These are phyloP conservation scores for Ceyx erithaca DNA, from an alignment of 2,797 vertebrate species.

Conservation along the genomic window DNA sequence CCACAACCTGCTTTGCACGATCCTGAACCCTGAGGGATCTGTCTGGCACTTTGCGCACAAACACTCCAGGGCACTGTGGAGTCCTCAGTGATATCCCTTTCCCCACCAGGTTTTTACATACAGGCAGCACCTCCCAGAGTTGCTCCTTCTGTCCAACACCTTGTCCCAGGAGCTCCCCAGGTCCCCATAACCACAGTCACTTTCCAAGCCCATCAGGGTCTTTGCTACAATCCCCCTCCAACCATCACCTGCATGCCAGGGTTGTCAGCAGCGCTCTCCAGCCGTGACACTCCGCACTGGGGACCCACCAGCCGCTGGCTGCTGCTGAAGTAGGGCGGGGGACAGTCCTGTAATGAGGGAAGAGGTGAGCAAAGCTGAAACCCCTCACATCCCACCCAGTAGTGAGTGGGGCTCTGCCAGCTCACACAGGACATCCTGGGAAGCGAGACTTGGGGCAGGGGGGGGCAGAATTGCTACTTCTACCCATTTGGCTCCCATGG, in stretches of 20 bases:
- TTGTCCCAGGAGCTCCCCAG: neutral
- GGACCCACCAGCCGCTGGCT: conserved; percentile 83
- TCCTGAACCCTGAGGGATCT: neutral
- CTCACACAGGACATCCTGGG: neutral
- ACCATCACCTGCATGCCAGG: conserved; percentile 56
- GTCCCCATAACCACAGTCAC: neutral
- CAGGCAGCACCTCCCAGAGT: neutral
- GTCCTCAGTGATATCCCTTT: neutral
- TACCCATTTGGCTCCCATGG: neutral
- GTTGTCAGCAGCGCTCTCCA: conserved; percentile 43
- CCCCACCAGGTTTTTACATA: neutral
- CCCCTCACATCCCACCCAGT: rapidly evolving
- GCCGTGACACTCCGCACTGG: conserved; percentile 59
- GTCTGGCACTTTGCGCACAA: neutral
- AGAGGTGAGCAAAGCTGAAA: neutral
- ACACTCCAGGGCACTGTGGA: neutral
- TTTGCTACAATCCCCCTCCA: neutral
- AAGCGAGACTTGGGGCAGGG: neutral
- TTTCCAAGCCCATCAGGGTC: neutral
- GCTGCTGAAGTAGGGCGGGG: conserved; percentile 85
- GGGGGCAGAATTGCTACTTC: neutral
- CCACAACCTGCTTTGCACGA: rapidly evolving
- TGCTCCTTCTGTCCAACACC: neutral
- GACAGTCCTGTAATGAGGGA: conserved; percentile 68
- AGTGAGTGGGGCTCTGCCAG: neutral